Base-by-base conservation (phyloP, 2,888 invertebrate species). In the Apomyelois bistriatella region DNA sequence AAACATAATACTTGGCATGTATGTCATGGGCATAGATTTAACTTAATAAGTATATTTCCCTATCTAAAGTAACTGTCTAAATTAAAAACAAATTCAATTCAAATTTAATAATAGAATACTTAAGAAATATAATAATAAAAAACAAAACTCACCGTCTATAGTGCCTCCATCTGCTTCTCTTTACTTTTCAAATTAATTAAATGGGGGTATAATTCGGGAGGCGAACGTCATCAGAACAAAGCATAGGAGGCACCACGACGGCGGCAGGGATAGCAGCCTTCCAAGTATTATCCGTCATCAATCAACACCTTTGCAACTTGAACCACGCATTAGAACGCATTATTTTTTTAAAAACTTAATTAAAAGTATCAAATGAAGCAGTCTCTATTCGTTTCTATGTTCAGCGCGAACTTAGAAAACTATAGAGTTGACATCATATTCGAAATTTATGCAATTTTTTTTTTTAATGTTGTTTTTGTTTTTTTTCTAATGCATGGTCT, bases 181-280 rank as follows among this genome's bases (percentile, higher is more conserved):
- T 49, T 52, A 22, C 16, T 51, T 58, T 56, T 56, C 37, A 49
- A 47, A 56, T 42, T 47, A 41, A 54, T 48, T 10, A 52, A 55
- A 61, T 59, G 61, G 66, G 60, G 55, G 54, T 55, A 52, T 52
- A 32, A 10, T 28, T 38, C 17, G 50, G 50, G 70, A 73, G 73
- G 79, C 79, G 32, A 82, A 82, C 88, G 89, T 86, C 87, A 82
- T 81, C 84, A 86, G 89, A 90, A 90, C 89, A 84, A 84, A 86
- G 79, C 87, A 86, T 80, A 76, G 83, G 87, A 88, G 88, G 86
- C 88, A 88, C 82, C 86, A 88, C 89, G 87, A 85, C 86, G 85
- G 86, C 77, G 64, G 63, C 74, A 74, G 72, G 72, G 68, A 68
- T 65, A 46, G 72, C 76, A 82, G 78, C 74, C 72, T 74, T 85